Evolutionary conservation across 2,888 invertebrate genomes (phyloP).

Genomic region (Bhutanitis thaidina): DNA sequence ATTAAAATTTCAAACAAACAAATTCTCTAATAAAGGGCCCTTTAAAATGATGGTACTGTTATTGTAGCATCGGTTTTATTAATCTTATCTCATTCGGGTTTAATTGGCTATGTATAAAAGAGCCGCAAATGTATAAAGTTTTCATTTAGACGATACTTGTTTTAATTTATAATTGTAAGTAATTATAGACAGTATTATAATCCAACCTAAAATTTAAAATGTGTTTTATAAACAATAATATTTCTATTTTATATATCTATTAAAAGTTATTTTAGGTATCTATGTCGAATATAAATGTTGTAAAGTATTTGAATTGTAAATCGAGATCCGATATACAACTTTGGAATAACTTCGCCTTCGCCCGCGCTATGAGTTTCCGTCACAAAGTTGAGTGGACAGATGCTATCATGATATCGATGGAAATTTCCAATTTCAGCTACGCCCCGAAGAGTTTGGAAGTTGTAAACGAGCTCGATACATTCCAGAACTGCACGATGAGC

Average conservation of each 20-base stretch:
- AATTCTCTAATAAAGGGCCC: neutral
- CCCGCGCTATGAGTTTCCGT: neutral
- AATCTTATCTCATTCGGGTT: neutral
- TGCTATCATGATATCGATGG: conserved; percentile 2
- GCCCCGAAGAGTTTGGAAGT: neutral
- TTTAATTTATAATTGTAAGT: conserved; percentile 1
- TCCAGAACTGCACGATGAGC: too few relatives aligned
- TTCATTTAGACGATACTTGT: neutral
- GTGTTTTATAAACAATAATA: too few relatives aligned
- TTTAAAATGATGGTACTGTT: conserved; percentile 1
- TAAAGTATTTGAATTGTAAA: too few relatives aligned
- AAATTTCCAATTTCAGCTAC: conserved; percentile 4
- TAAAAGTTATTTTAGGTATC: too few relatives aligned
- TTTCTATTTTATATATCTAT: too few relatives aligned
- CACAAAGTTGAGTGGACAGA: conserved; percentile 7
- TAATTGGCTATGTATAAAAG: conserved; percentile 1
- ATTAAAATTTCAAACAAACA: too few relatives aligned
- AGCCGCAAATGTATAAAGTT: conserved; percentile 3
- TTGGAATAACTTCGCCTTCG: neutral
- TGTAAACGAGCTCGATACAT: neutral
- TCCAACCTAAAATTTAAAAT: too few relatives aligned
- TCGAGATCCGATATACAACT: too few relatives aligned
- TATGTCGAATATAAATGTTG: too few relatives aligned
- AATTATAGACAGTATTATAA: too few relatives aligned
- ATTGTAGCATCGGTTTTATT: neutral